Evolutionary conservation across 2,888 invertebrate species (phyloP).

Genomic region (Melinopterus prodromus): DNA sequence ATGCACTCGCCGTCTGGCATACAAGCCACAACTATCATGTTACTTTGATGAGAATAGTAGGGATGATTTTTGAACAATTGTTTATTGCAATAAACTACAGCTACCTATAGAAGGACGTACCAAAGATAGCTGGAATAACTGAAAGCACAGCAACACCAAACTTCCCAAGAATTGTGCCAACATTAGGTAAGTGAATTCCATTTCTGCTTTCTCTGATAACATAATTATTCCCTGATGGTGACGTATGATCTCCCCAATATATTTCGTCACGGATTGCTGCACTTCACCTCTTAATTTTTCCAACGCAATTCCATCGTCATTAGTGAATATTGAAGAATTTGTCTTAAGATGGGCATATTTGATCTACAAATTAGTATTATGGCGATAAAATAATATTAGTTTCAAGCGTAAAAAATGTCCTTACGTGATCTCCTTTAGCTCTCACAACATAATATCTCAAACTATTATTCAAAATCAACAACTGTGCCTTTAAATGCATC

Average conservation of each 20-base stretch:
- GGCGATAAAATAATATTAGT: conserved; percentile 4
- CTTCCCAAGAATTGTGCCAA: conserved; percentile 28
- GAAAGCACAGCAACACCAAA: conserved; percentile 30
- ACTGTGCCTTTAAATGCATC: conserved; percentile 39
- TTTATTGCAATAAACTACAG: neutral
- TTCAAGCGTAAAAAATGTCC: conserved; percentile 6
- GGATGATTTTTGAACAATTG: neutral
- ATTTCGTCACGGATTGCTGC: conserved; percentile 25
- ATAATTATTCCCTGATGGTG: conserved; percentile 33
- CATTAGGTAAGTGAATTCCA: conserved; percentile 29
- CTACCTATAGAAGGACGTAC: conserved; percentile 10
- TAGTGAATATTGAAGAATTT: neutral
- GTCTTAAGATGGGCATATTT: neutral
- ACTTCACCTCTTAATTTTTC: conserved; percentile 30
- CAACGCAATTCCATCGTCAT: neutral
- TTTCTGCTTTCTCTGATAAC: conserved; percentile 27
- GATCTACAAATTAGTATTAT: neutral
- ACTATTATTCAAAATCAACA: conserved; percentile 39
- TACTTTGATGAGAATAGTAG: neutral
- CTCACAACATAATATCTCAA: conserved; percentile 32
- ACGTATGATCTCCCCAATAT: conserved; percentile 27
- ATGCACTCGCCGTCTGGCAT: too few relatives aligned
- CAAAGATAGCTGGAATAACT: conserved; percentile 30
- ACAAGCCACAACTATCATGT: too few relatives aligned
- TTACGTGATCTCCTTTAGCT: conserved; percentile 18